Conservation (phyloP, 1,140 invertebrate species). For the Dreissena polymorpha region DNA sequence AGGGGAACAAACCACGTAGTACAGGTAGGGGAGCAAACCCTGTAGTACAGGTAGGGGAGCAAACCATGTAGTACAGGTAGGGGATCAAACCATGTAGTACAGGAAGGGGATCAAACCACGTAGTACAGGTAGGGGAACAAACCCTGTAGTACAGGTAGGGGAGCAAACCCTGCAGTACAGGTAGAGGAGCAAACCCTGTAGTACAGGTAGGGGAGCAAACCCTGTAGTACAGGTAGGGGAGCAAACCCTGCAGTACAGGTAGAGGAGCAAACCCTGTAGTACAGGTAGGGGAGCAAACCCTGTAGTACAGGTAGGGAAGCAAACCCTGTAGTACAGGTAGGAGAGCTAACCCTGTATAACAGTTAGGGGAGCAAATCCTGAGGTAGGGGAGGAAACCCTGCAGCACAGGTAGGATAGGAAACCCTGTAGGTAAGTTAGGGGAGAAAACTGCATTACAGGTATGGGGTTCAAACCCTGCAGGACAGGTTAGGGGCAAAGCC, state of each 20-base stretch:
- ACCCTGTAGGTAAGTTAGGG: no score
- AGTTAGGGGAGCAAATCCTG: slow-evolving; percentile 68
- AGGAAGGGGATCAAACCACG: slow-evolving; percentile 80
- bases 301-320: slow-evolving; percentile 84
- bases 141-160: slow-evolving; percentile 85
- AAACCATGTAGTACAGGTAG: slow-evolving; percentile 82
- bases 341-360: slow-evolving; percentile 90
- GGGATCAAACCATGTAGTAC: slow-evolving; percentile 90
- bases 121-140: slow-evolving; percentile 90
- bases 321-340: slow-evolving; percentile 80
- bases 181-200: slow-evolving; percentile 90
- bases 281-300: slow-evolving; percentile 86
- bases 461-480: no score
- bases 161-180: slow-evolving; percentile 84
- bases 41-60: slow-evolving; percentile 84
- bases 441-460: no score
- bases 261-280: slow-evolving; percentile 76
- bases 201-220: slow-evolving; percentile 79
- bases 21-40: slow-evolving; percentile 86
- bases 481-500: slow-evolving; percentile 85
- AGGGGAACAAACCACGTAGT: no score
- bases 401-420: slow-evolving; percentile 86
- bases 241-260: slow-evolving; percentile 88
- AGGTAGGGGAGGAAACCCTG: slow-evolving; percentile 91
- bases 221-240: slow-evolving; percentile 86